Percentiles rank a stretch among this genome's conserved stretches.
These are phyloP conservation scores for Lutjanus argentimaculatus DNA, from an alignment of 2,797 vertebrate species.

Conservation along the genomic window DNA sequence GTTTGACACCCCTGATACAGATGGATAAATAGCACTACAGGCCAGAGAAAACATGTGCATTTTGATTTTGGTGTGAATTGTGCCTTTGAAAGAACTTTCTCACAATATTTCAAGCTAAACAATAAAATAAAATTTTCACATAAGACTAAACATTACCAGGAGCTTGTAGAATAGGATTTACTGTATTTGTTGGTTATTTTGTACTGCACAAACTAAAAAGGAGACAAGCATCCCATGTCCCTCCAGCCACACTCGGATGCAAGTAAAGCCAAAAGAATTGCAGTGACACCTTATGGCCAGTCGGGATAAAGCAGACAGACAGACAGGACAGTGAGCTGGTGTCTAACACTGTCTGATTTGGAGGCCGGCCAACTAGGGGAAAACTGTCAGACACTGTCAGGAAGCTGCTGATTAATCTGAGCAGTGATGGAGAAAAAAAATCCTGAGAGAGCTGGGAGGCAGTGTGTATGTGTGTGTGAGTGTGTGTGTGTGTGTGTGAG, in stretches of 20 bases:
- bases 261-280: neutral
- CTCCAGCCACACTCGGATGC: neutral
- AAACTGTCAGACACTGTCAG: conserved; percentile 70
- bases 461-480: conserved; percentile 33
- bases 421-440: conserved; percentile 66
- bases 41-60: no score
- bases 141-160: neutral
- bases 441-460: conserved; percentile 43
- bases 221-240: neutral
- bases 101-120: no score
- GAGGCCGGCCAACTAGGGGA: conserved; percentile 56
- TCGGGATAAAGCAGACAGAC: neutral
- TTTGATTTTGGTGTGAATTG: no score
- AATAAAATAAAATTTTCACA: neutral
- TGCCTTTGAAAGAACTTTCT: no score
- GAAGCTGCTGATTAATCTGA: conserved; percentile 75
- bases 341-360: conserved; percentile 64
- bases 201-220: neutral
- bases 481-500: conserved; percentile 30
- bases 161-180: neutral
- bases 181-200: no score
- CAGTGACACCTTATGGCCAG: conserved; percentile 18
- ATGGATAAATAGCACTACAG: no score
- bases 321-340: conserved; percentile 33
- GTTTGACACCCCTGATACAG: no score